Evolutionary conservation across 2,113 vertebrate species (phyloP), one percentile per base, ranked within the genome.

Genomic region (Triplophysa tibetana): DNA sequence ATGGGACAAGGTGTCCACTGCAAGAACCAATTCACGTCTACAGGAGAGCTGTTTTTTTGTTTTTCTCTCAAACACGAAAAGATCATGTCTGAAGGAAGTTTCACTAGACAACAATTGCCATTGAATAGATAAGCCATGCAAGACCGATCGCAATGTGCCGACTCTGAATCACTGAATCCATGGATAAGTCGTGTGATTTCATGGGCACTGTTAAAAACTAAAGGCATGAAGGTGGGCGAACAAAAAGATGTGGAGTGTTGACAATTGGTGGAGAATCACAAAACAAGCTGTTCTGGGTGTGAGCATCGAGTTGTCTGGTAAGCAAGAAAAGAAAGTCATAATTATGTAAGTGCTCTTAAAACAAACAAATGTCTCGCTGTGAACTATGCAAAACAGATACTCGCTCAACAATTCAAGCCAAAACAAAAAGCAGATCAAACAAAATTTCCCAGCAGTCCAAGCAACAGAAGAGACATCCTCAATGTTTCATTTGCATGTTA

Each of bases 331-430:
- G 8, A 48, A 38, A 52, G 12, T 56, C 12, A 19, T 72, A 72
- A 58, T 72, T 21, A 72, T 38, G 69, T 38, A 56, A 58, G 26
- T 72, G 52, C 52, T 38, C 38, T 21, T 21, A 72, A 58, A 21
- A 17, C 19, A 58, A 72, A 72, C 26, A 38, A 72, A 38, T 16
- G 7, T 16, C 33, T 3, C 52, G 38, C 52, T 56, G 56, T 56
- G 17, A 33, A 38, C 69, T 21, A 38, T 14, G 24, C 48, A 70
- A 11, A 58, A 58, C 17, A 58, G 69, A 70, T 38, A 72, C 50
- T 52, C 17, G 29, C 24, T 29, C 24, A 70, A 54, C 48, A 7
- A 11, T 54, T 54, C 48, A 54, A 48, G 29, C 10, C 24, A 33
- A 19, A 70, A 54, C 50, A 70, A 21, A 58, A 11, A 21, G 2